Evolutionary conservation across 2,113 vertebrate genomes (phyloP).

Genomic region (Takifugu flavidus): DNA sequence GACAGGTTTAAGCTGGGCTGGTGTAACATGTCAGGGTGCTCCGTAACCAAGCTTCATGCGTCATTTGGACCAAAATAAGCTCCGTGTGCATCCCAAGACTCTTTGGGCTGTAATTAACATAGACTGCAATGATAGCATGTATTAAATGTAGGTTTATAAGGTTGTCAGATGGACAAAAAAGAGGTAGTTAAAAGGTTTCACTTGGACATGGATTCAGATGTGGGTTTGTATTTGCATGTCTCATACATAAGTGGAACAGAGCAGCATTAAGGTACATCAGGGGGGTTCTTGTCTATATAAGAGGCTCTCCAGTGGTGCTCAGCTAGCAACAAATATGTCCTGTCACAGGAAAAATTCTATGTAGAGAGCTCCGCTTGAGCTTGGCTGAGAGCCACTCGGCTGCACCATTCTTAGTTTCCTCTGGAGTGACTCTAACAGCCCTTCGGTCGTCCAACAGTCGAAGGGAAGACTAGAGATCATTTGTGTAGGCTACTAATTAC

Average conservation of each 20-base stretch:
- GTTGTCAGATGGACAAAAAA: not conserved
- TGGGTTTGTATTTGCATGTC: not conserved
- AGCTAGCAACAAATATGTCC: conserved; percentile 29
- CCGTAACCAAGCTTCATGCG: not conserved
- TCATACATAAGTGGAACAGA: conserved; percentile 22
- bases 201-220: conserved; percentile 4
- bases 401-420: conserved; percentile 22
- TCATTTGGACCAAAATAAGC: conserved; percentile 29
- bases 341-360: conserved; percentile 28
- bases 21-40: conserved; percentile 15
- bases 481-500: not conserved
- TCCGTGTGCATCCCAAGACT: not conserved
- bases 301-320: conserved; percentile 45
- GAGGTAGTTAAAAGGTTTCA: conserved; percentile 1
- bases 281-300: conserved; percentile 25
- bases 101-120: not conserved
- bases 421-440: conserved; percentile 29
- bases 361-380: conserved; percentile 48
- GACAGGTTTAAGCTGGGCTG: conserved; percentile 6
- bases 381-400: conserved; percentile 33
- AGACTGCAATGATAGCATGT: no score
- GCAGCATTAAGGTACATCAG: conserved; percentile 19
- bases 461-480: not conserved
- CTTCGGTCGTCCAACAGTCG: conserved; percentile 8
- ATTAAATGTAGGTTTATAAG: not conserved